Evolutionary conservation across 2,888 invertebrate genomes (phyloP).

Genomic region (Meteorus colon): DNA sequence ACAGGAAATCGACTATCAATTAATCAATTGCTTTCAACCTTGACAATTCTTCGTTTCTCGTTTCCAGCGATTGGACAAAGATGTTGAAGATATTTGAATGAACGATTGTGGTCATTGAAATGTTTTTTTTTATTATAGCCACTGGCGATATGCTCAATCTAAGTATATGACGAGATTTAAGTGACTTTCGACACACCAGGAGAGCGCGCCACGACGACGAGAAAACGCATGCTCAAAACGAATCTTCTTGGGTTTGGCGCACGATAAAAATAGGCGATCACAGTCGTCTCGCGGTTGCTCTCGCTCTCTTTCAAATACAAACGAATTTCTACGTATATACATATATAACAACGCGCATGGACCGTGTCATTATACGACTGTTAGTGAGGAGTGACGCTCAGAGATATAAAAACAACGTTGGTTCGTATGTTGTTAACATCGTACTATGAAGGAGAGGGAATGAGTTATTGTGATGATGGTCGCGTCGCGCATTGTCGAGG

Average conservation of each 20-base stretch:
- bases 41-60: background rate
- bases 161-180: slow-evolving; percentile 8
- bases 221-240: slow-evolving; percentile 51
- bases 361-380: slow-evolving; percentile 3
- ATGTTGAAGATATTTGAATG: background rate
- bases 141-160: background rate
- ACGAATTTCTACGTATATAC: slow-evolving; percentile 33
- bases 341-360: background rate
- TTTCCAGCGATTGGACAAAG: background rate
- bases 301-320: slow-evolving; percentile 55
- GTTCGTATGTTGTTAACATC: background rate
- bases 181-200: slow-evolving; percentile 34
- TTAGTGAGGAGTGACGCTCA: slow-evolving; percentile 7
- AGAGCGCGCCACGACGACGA: slow-evolving; percentile 47
- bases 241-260: slow-evolving; percentile 51
- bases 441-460: background rate
- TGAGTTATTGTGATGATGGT: background rate
- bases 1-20: no score
- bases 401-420: background rate
- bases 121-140: background rate
- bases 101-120: background rate
- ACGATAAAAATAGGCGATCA: slow-evolving; percentile 66
- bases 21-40: no score
- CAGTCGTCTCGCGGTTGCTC: slow-evolving; percentile 49
- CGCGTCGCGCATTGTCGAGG: slow-evolving; percentile 11